Evolutionary conservation across 2,888 invertebrate species (phyloP).

Genomic region (Clivina fossor): DNA sequence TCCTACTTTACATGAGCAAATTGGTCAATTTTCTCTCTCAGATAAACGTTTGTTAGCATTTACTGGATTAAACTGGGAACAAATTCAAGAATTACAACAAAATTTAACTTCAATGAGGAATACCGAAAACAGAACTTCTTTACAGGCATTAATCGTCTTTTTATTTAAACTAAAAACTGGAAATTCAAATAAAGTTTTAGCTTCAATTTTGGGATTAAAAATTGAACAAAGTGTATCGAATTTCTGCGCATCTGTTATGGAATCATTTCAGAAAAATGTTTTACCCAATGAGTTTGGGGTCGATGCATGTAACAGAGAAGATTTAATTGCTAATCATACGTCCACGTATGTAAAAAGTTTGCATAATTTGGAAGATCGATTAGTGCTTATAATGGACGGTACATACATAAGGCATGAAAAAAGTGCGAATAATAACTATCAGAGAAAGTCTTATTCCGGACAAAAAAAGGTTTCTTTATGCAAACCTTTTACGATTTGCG

Average conservation of each 20-base stretch:
- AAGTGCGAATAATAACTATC: conserved; percentile 35
- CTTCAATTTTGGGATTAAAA: conserved; percentile 32
- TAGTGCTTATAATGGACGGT: conserved; percentile 32
- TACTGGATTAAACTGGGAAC: background rate
- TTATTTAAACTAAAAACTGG: conserved; percentile 38
- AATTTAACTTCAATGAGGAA: background rate
- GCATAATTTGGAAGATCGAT: conserved; percentile 14
- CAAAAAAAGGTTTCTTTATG: conserved; percentile 38
- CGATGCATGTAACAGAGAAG: conserved; percentile 16
- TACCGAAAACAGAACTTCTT: background rate
- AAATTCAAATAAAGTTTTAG: conserved; percentile 35
- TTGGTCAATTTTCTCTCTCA: background rate
- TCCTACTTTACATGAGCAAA: background rate
- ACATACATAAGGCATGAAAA: conserved; percentile 36
- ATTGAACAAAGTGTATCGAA: conserved; percentile 33
- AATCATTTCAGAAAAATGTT: conserved; percentile 36
- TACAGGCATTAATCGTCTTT: conserved; percentile 33
- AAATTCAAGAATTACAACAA: background rate
- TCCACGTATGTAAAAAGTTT: conserved; percentile 21
- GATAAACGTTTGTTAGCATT: background rate
- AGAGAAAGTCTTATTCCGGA: conserved; percentile 37
- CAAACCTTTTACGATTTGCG: conserved; percentile 38
- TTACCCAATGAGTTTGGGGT: conserved; percentile 30
- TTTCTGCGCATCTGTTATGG: conserved; percentile 20
- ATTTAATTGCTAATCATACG: conserved; percentile 27